Base-by-base conservation (phyloP, 1,140 invertebrate species). In the Parasteatoda tepidariorum region DNA sequence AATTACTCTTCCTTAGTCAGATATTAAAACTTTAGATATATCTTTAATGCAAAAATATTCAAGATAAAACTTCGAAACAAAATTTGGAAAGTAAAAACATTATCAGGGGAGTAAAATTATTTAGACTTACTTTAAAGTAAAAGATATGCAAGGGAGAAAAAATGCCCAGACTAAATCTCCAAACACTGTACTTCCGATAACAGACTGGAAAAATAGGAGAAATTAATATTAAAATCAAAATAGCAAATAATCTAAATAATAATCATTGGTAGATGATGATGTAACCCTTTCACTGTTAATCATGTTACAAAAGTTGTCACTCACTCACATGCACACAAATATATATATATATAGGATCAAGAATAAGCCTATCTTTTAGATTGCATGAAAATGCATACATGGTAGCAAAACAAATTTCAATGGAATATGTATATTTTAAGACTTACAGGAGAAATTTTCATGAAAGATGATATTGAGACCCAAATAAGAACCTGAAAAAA, bases 381-480 rank as follows among this genome's bases (percentile, higher is more conserved):
- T n/a, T n/a, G n/a, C n/a, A n/a, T n/a, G n/a, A n/a, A n/a, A n/a
- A n/a, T n/a, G n/a, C n/a, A n/a, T n/a, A n/a, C n/a, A n/a, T n/a
- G n/a, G n/a, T n/a, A n/a, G n/a, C n/a, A n/a, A n/a, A n/a, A n/a
- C n/a, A n/a, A n/a, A n/a, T n/a, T n/a, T n/a, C n/a, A n/a, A n/a
- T n/a, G n/a, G n/a, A n/a, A n/a, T n/a, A n/a, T n/a, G n/a, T n/a
- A n/a, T 24, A 24, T 31, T 11, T 13, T 38, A 9, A 66, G 64
- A 81, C 64, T 82, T 70, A 82, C 78, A 68, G 78, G 67, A 22
- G 66, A 61, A 59, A 82, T 48, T 57, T 34, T 70, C 54, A 82
- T 54, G 61, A 59, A 68, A 34, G 78, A 57, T 22, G 78, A 70
- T 22, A 38, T 41, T n/a, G 66, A 70, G 11, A 70, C 67, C 28